A percentile compares a stretch with the other conserved stretches of the same genome.
These are phyloP conservation scores for Psittacula derbiana DNA, from an alignment of 2,797 vertebrate species.

Conservation along the genomic window DNA sequence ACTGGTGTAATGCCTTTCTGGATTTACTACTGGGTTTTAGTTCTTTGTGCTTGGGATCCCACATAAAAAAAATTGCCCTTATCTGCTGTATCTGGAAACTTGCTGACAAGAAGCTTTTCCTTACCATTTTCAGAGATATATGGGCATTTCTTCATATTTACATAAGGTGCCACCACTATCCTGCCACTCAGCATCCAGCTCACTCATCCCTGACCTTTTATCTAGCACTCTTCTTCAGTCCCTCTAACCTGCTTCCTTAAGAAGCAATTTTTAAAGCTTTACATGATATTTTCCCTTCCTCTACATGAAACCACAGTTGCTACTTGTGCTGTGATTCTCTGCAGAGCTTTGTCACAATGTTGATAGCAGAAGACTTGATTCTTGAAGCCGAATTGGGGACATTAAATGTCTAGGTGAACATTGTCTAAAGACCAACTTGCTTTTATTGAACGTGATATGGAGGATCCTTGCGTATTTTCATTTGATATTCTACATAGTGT, in stretches of 20 bases:
- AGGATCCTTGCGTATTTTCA: background rate
- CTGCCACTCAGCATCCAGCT: accelerated
- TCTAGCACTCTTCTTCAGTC: background rate
- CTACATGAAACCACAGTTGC: background rate
- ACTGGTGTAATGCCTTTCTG: background rate
- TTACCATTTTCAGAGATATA: background rate
- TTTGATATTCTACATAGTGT: background rate
- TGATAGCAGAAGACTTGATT: background rate
- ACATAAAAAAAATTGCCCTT: background rate
- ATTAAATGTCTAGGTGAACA: background rate
- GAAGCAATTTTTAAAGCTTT: background rate
- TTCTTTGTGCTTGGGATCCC: background rate
- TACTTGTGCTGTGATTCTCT: background rate
- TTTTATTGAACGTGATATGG: background rate
- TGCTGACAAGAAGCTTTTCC: background rate
- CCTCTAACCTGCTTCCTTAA: background rate
- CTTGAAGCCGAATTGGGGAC: background rate
- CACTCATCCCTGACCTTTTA: background rate
- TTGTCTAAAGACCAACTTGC: background rate
- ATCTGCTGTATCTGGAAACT: background rate
- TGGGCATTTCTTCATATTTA: accelerated
- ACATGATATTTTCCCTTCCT: background rate
- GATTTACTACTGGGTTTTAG: background rate
- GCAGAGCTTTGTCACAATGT: accelerated
- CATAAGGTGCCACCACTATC: background rate